Conservation (phyloP, 1,140 invertebrate genomes). For the Araneus ventricosus region DNA sequence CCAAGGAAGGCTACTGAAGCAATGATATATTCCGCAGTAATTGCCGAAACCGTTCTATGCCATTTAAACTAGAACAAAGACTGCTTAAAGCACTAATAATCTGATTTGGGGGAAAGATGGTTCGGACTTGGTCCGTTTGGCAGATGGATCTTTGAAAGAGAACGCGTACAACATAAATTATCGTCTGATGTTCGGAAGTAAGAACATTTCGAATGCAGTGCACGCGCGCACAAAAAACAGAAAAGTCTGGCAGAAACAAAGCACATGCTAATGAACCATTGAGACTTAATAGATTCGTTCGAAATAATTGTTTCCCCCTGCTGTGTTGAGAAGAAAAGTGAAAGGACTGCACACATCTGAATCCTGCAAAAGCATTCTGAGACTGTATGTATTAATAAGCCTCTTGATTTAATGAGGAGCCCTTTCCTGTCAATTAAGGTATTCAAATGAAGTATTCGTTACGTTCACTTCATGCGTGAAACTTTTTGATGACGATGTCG, state of each 20-base stretch:
- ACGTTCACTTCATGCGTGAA: not conserved
- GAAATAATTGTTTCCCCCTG: not conserved
- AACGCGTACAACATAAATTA: not conserved
- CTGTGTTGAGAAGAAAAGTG: not conserved
- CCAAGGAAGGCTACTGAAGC: not conserved
- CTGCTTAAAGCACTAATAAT: not conserved
- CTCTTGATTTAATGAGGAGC: not conserved
- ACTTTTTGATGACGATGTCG: not conserved
- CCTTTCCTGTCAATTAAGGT: not conserved
- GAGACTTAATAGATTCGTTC: not conserved
- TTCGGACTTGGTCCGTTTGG: not conserved
- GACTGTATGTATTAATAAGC: no score
- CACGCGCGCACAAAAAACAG: not conserved
- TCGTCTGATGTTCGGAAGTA: not conserved
- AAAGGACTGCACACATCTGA: not conserved
- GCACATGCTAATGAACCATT: not conserved
- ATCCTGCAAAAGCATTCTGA: no score
- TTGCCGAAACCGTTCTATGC: not conserved
- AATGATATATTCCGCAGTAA: not conserved
- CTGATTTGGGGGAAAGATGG: not conserved
- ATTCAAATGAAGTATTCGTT: not conserved
- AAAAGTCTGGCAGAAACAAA: not conserved
- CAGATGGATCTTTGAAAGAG: not conserved
- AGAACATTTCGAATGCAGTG: not conserved
- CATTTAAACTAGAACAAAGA: slow-evolving; percentile 22